phyloP scores from a whole-genome alignment of 2,888 invertebrate genomes.

The Agrotis clavis region DNA sequence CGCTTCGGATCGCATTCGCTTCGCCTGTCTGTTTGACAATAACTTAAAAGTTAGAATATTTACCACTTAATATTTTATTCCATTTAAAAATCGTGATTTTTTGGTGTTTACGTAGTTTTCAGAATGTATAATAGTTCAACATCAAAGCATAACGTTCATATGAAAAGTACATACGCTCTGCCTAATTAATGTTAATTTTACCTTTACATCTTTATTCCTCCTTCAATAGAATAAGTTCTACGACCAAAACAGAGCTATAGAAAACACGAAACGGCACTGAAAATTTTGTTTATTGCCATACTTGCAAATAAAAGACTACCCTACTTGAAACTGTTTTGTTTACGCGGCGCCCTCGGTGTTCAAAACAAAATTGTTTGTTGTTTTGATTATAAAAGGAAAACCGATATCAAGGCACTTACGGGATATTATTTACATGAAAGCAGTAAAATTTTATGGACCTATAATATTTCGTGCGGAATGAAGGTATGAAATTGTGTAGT shows the following conservation, averaged over 20 bases:
- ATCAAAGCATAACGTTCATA: too few relatives aligned
- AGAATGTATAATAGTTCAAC: too few relatives aligned
- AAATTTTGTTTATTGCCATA: constrained; percentile 40
- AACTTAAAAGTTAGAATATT: too few relatives aligned
- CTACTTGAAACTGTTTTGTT: constrained; percentile 63
- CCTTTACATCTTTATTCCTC: not conserved
- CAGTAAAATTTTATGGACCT: constrained; percentile 4
- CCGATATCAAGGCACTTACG: constrained; percentile 13
- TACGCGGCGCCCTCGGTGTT: constrained; percentile 46
- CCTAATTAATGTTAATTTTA: not conserved
- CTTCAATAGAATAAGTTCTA: constrained; percentile 9
- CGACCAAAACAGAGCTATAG: constrained; percentile 51
- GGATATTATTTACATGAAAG: constrained; percentile 5
- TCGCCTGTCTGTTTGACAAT: too few relatives aligned
- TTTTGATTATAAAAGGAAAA: constrained; percentile 47
- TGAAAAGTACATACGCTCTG: not conserved
- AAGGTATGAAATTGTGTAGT: not conserved
- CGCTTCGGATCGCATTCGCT: too few relatives aligned
- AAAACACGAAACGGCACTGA: constrained; percentile 32
- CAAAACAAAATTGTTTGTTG: constrained; percentile 58
- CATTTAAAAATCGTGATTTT: too few relatives aligned
- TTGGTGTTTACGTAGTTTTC: too few relatives aligned
- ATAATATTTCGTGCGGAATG: constrained; percentile 11
- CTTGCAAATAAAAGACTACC: constrained; percentile 32
- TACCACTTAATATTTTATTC: too few relatives aligned